These are phyloP conservation scores for Diabrotica undecimpunctata DNA, from an alignment of 1,140 invertebrate species.

Conservation along the genomic window DNA sequence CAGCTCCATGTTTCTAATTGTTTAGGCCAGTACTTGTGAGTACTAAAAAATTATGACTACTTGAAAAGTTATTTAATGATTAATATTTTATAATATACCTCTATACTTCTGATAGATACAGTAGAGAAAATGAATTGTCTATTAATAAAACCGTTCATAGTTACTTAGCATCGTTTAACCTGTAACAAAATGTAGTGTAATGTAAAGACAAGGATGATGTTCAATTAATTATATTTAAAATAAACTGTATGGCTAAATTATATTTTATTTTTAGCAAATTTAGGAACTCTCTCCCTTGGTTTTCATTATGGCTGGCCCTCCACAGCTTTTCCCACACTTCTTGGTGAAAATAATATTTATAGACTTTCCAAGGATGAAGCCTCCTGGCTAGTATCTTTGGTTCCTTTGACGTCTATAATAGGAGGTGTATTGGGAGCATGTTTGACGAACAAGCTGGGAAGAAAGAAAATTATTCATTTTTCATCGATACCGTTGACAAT, in stretches of 20 bases:
- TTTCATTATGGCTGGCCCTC: slow-evolving; percentile 21
- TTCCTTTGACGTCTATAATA: slow-evolving; percentile 9
- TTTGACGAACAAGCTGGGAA: slow-evolving; percentile 11
- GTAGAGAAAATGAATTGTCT: too few species aligned
- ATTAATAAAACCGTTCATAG: too few species aligned
- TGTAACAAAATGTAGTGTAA: too few species aligned
- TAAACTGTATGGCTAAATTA: neutral
- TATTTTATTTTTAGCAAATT: slow-evolving; percentile 7
- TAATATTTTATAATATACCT: too few species aligned
- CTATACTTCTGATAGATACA: too few species aligned
- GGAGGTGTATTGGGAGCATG: neutral
- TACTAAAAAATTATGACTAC: too few species aligned
- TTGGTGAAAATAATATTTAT: slow-evolving; percentile 2
- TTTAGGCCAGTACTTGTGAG: too few species aligned
- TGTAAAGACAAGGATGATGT: too few species aligned
- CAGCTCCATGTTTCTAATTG: too few species aligned
- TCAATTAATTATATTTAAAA: too few species aligned
- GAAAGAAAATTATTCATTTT: slow-evolving; percentile 9
- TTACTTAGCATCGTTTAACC: too few species aligned
- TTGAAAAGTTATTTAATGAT: too few species aligned
- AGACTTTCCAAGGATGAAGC: slow-evolving; percentile 5
- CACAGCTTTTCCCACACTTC: slow-evolving; percentile 11
- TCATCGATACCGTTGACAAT: slow-evolving; percentile 10
- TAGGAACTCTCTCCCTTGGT: slow-evolving; percentile 4
- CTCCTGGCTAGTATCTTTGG: slow-evolving; percentile 17